Percentiles rank a stretch among this genome's conserved stretches.
phyloP scores from a whole-genome alignment of 2,888 invertebrate species.

The Bimastos eiseni region DNA sequence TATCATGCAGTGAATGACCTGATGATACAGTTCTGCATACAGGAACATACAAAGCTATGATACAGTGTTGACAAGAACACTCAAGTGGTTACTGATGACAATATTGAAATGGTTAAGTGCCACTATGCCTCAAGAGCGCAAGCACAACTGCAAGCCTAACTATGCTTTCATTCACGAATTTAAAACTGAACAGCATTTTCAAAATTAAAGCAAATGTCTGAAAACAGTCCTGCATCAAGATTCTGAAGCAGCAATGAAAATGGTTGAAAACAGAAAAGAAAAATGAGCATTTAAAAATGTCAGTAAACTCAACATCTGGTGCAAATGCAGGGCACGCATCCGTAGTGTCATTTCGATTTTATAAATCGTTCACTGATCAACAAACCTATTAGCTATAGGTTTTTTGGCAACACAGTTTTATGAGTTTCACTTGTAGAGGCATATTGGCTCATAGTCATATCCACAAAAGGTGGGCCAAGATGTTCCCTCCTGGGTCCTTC shows the following conservation, averaged over 20 bases:
- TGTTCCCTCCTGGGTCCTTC: not conserved
- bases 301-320: not conserved
- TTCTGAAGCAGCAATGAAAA: not conserved
- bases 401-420: not conserved
- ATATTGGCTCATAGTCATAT: not conserved
- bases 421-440: not conserved
- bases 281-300: conserved; percentile 13
- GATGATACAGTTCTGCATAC: no score
- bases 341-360: not conserved
- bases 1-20: no score
- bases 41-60: not conserved
- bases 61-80: not conserved
- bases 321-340: not conserved
- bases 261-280: not conserved
- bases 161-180: not conserved
- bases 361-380: not conserved
- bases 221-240: not conserved
- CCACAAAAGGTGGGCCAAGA: not conserved
- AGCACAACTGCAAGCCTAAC: not conserved
- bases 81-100: not conserved
- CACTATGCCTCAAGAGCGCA: not conserved
- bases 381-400: not conserved
- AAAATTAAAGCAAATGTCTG: not conserved
- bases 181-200: not conserved
- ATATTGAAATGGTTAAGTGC: not conserved